These are phyloP conservation scores for Drosophila lowei DNA, from an alignment of 1,140 invertebrate species.

Conservation along the genomic window DNA sequence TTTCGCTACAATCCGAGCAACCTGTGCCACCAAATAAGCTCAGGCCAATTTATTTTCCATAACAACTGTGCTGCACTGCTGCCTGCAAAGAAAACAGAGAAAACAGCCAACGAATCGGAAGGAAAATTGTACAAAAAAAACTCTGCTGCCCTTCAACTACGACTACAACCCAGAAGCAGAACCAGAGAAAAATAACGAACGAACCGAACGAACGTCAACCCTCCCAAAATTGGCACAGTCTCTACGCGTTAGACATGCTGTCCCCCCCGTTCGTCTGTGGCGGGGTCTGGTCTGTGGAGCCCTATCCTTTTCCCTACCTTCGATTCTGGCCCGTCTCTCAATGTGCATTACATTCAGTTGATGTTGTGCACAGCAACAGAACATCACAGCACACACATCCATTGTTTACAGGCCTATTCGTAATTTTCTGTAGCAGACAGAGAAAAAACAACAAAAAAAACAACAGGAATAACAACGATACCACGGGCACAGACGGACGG, in stretches of 20 bases:
- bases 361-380: conserved; percentile 23
- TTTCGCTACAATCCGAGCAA: conserved; percentile 45
- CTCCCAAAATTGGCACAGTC: conserved; percentile 56
- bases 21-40: conserved; percentile 60
- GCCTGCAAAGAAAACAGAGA: conserved; percentile 8
- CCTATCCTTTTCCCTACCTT: conserved; percentile 12
- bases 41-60: conserved; percentile 70
- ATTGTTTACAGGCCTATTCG: conserved; percentile 64
- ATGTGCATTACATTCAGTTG: conserved; percentile 62
- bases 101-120: conserved; percentile 8
- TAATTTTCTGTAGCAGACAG: conserved; percentile 62
- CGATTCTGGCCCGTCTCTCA: conserved; percentile 23
- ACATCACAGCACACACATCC: conserved; percentile 19
- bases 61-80: conserved; percentile 42
- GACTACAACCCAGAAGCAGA: too few species aligned
- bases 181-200: conserved; percentile 25
- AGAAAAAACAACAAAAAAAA: conserved; percentile 35
- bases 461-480: conserved; percentile 1
- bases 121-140: conserved; percentile 17
- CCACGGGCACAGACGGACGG: neutral
- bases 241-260: conserved; percentile 52
- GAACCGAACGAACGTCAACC: conserved; percentile 14
- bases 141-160: conserved; percentile 55
- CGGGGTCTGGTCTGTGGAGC: neutral
- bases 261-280: conserved; percentile 4